Conservation (phyloP, 1,140 invertebrate species). For the Telenomus remus region DNA sequence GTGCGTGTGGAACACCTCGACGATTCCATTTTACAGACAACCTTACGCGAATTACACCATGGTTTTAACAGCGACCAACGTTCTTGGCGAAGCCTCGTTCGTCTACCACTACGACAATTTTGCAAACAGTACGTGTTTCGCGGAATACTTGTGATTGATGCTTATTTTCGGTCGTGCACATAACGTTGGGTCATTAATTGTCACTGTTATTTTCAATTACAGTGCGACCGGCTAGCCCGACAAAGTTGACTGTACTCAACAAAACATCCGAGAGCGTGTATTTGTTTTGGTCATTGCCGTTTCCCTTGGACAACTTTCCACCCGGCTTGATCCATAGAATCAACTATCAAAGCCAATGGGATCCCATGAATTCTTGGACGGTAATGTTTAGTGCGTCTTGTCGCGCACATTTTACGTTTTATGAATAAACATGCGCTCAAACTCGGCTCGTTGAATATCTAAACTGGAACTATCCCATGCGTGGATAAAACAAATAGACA, state of each 20-base stretch:
- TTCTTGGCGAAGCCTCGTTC: constrained; percentile 75
- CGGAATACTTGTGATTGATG: background rate
- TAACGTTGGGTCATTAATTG: background rate
- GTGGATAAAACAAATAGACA: too few species aligned
- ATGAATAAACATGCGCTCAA: constrained; percentile 16
- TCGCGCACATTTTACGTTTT: constrained; percentile 18
- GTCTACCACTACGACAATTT: constrained; percentile 78
- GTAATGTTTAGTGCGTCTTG: constrained; percentile 63
- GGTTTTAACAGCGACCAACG: constrained; percentile 75
- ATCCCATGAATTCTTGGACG: constrained; percentile 76
- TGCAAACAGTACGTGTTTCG: constrained; percentile 74
- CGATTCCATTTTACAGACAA: constrained; percentile 79
- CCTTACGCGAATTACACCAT: constrained; percentile 77
- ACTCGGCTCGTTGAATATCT: constrained; percentile 38
- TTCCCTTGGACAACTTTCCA: constrained; percentile 78
- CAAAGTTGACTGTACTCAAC: constrained; percentile 75
- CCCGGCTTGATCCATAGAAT: constrained; percentile 78
- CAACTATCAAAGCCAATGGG: constrained; percentile 79
- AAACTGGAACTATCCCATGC: constrained; percentile 32
- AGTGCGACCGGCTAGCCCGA: constrained; percentile 79
- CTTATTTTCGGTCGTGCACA: background rate
- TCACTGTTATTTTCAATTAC: constrained; percentile 46
- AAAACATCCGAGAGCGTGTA: constrained; percentile 77
- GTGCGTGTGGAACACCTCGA: constrained; percentile 77
- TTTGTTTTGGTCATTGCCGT: constrained; percentile 78